Evolutionary conservation across 2,888 invertebrate genomes (phyloP), one percentile per base, ranked within the genome.

Genomic region (Adineta ricciae): DNA sequence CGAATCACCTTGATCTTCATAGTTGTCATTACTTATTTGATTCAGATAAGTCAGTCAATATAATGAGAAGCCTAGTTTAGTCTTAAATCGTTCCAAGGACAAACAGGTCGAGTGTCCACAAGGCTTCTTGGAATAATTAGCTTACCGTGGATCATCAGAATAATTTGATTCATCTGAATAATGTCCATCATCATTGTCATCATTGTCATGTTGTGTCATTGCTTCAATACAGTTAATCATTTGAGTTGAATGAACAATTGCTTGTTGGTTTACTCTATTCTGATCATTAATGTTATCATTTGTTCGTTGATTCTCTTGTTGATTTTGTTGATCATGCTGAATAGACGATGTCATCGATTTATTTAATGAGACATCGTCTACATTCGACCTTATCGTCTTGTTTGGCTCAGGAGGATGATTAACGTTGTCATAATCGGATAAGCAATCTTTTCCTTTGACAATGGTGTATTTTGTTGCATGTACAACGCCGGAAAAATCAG

Each of bases 401-500:
- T 78, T 38, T 41, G 38, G 24, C 41, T 78, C 19, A 78, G 1
- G 1, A n/a, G 11, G 14, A n/a, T 38, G 38, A 78, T 41, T 78
- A 38, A 78, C 9, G n/a, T 78, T 78, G 41, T 41, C 78, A 78
- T 78, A 78, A 78, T 78, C 78, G 41, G 78, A 78, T 78, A 41
- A 41, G 24, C 64, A 64, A 19, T 78, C 14, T n/a, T 78, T 41
- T 41, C 41, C 78, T 41, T 38, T 24, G 0, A 78, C n/a, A 41
- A 78, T 16, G n/a, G 21, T n/a, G n/a, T 24, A 78, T 78, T 41
- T 78, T n/a, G 24, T 41, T 41, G 78, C 78, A 78, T 78, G 78
- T n/a, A 41, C 78, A 24, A 78, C 41, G n/a, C 78, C 78, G n/a
- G 78, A 3, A 78, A 78, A 78, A 78, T 41, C n/a, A 78, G 11